Conservation (phyloP, 1,140 invertebrate genomes). For the Tetramorium parvispinum region DNA sequence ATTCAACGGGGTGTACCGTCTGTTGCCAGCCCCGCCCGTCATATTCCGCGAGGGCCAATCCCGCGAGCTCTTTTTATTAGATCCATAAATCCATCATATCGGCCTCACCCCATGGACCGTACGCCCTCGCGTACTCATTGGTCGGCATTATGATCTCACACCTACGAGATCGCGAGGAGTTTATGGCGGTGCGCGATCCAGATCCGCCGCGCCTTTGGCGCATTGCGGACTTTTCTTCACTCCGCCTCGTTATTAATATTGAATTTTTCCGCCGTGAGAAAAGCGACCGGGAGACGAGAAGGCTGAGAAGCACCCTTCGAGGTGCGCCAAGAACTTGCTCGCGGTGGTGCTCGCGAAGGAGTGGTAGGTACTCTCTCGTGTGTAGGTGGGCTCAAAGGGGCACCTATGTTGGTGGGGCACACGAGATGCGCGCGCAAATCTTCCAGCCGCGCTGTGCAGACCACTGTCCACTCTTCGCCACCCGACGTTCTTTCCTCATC, state of each 20-base stretch:
- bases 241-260: conserved; percentile 84
- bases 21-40: conserved; percentile 84
- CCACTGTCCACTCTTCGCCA: conserved; percentile 75
- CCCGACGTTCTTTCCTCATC: conserved; percentile 49
- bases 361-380: conserved; percentile 55
- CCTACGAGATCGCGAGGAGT: conserved; percentile 40
- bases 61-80: conserved; percentile 85
- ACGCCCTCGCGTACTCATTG: conserved; percentile 77
- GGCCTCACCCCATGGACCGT: conserved; percentile 52
- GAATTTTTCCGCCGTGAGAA: conserved; percentile 76
- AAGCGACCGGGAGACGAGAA: conserved; percentile 49
- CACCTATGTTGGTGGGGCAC: conserved; percentile 42
- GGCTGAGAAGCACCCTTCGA: conserved; percentile 36
- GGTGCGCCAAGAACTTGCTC: conserved; percentile 52
- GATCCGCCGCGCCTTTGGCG: conserved; percentile 74
- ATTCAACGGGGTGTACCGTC: conserved; percentile 81
- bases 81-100: conserved; percentile 88
- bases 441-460: conserved; percentile 53
- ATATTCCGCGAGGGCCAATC: conserved; percentile 85
- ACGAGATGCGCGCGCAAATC: conserved; percentile 73
- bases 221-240: conserved; percentile 83
- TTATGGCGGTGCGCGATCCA: conserved; percentile 60
- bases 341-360: conserved; percentile 39
- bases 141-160: conserved; percentile 73
- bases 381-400: conserved; percentile 62